These are phyloP conservation scores for Drosophila fuyamai DNA, from an alignment of 1,140 invertebrate genomes.

Conservation along the genomic window DNA sequence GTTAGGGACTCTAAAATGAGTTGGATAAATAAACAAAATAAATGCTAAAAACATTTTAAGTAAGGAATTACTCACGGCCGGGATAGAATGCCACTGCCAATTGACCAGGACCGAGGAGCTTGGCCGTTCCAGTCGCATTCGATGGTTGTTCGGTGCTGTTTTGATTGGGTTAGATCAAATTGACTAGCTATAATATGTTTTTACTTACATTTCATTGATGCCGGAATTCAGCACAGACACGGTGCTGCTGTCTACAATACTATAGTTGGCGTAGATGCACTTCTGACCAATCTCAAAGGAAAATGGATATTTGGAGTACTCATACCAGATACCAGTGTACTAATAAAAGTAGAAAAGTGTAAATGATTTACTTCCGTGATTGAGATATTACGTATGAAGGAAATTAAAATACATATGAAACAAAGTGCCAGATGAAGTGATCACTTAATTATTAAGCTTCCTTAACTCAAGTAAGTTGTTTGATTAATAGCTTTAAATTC, in stretches of 20 bases:
- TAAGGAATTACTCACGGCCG: slow-evolving; percentile 41
- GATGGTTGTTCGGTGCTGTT: slow-evolving; percentile 52
- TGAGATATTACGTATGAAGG: too few relatives aligned
- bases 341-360: neutral
- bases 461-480: too few relatives aligned
- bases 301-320: slow-evolving; percentile 91
- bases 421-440: neutral
- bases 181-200: neutral
- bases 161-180: neutral
- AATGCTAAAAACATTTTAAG: neutral
- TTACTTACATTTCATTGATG: slow-evolving; percentile 86
- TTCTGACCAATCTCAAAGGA: slow-evolving; percentile 90
- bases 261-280: slow-evolving; percentile 90
- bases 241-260: slow-evolving; percentile 86
- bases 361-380: too few relatives aligned
- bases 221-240: slow-evolving; percentile 86
- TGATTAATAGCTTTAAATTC: too few relatives aligned
- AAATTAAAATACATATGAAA: too few relatives aligned
- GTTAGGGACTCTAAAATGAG: slow-evolving; percentile 85
- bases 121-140: slow-evolving; percentile 85
- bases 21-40: neutral
- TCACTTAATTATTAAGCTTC: neutral
- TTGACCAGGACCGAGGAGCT: slow-evolving; percentile 83
- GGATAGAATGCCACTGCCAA: slow-evolving; percentile 63
- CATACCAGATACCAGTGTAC: slow-evolving; percentile 90